Conservation (phyloP, 2,888 invertebrate species). For the Cantharis flavilabris region DNA sequence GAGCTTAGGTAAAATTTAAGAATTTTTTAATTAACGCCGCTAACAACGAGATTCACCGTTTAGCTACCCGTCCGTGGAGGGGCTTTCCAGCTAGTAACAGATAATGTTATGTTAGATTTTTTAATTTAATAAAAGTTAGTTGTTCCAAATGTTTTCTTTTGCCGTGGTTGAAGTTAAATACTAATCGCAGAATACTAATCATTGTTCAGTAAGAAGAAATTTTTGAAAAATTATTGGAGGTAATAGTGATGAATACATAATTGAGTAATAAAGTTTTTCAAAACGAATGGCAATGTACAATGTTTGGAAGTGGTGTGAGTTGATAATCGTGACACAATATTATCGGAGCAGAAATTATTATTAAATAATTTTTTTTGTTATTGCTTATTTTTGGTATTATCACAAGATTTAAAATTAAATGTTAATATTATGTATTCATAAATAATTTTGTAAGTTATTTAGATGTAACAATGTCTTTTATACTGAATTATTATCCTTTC, state of each 20-base stretch:
- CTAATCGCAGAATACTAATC: too few species aligned
- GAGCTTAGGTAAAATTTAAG: too few species aligned
- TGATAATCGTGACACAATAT: background rate
- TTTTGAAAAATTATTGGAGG: background rate
- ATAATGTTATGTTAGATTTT: too few species aligned
- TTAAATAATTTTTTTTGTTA: background rate
- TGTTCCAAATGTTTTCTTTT: too few species aligned
- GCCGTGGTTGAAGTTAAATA: too few species aligned
- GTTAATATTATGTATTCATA: constrained; percentile 17
- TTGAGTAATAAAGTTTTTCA: background rate
- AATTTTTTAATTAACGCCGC: too few species aligned
- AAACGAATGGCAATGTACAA: background rate
- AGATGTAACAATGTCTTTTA: constrained; percentile 42
- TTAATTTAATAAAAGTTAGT: too few species aligned
- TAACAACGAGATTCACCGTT: too few species aligned
- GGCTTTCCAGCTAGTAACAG: too few species aligned
- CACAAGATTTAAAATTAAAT: background rate
- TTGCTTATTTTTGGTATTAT: background rate
- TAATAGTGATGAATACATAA: background rate
- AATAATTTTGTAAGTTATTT: constrained; percentile 38
- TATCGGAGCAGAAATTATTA: background rate
- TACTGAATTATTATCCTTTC: constrained; percentile 51
- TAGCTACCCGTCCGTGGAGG: too few species aligned
- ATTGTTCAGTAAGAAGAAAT: too few species aligned
- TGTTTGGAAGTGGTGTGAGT: background rate